A percentile compares a stretch with the other conserved stretches of the same genome.
phyloP scores from a whole-genome alignment of 2,888 invertebrate genomes.

The Camptogramma bilineatum region DNA sequence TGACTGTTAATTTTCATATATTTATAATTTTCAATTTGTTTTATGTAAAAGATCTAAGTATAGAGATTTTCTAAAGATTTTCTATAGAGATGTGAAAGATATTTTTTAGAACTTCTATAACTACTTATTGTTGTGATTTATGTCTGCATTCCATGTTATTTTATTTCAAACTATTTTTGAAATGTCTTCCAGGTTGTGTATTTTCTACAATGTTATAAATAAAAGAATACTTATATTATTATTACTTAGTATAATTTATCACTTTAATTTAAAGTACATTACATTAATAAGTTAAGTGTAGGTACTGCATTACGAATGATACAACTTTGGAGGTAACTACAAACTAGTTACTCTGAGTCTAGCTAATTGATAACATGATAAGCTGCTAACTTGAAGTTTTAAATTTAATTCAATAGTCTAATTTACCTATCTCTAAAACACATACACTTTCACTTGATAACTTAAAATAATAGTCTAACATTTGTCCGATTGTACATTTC shows the following conservation, averaged over 20 bases:
- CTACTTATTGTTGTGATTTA: conserved; percentile 1
- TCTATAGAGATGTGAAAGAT: too few species aligned
- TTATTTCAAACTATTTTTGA: background rate
- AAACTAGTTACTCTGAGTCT: conserved; percentile 14
- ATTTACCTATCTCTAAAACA: conserved; percentile 20
- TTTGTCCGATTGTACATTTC: conserved; percentile 47
- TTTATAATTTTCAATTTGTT: too few species aligned
- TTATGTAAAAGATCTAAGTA: too few species aligned
- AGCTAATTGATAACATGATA: conserved; percentile 9
- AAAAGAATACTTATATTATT: conserved; percentile 1
- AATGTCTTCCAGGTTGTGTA: background rate
- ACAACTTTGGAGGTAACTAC: conserved; percentile 26
- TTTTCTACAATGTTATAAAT: background rate
- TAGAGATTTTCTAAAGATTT: too few species aligned
- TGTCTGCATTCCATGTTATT: background rate
- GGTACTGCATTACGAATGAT: conserved; percentile 7
- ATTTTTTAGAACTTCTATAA: background rate
- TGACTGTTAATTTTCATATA: too few species aligned
- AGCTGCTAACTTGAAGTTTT: conserved; percentile 27
- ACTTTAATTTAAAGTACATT: conserved; percentile 20
- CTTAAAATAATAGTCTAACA: conserved; percentile 18
- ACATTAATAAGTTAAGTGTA: conserved; percentile 15
- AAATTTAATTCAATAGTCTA: conserved; percentile 10
- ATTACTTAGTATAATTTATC: conserved; percentile 24
- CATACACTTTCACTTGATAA: conserved; percentile 40